Percentiles rank a stretch among this genome's conserved stretches.
These are phyloP conservation scores for Rhinogobius similis DNA, from an alignment of 2,113 vertebrate genomes.

Conservation along the genomic window DNA sequence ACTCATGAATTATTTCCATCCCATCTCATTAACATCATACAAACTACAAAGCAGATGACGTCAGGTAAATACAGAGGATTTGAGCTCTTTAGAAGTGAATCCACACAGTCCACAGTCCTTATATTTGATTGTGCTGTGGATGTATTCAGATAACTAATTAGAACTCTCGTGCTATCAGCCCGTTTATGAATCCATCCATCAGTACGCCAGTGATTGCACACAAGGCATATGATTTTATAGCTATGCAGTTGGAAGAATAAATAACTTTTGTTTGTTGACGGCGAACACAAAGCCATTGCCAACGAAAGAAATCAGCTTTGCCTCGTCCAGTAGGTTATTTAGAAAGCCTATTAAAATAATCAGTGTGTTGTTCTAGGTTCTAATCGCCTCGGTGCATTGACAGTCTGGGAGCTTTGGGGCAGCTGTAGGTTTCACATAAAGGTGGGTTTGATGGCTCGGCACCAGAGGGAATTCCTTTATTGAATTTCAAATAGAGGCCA, in stretches of 20 bases:
- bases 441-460: not conserved
- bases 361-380: not conserved
- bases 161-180: not conserved
- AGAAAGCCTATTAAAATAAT: not conserved
- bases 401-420: not conserved
- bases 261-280: not conserved
- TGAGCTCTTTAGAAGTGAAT: too few species aligned
- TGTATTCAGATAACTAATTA: not conserved
- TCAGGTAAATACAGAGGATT: not conserved
- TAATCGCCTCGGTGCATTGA: not conserved
- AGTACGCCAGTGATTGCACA: not conserved
- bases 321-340: not conserved
- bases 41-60: not conserved
- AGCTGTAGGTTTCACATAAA: slow-evolving; percentile 2
- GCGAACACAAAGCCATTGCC: not conserved
- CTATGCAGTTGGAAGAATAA: not conserved
- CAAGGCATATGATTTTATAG: not conserved
- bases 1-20: too few species aligned
- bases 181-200: not conserved
- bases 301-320: not conserved
- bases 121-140: not conserved
- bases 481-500: slow-evolving; percentile 9
- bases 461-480: slow-evolving; percentile 8
- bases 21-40: too few species aligned
- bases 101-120: not conserved